A percentile compares a stretch with the other conserved stretches of the same genome.
phyloP scores from a whole-genome alignment of 2,888 invertebrate species.

The Blomia tropicalis region DNA sequence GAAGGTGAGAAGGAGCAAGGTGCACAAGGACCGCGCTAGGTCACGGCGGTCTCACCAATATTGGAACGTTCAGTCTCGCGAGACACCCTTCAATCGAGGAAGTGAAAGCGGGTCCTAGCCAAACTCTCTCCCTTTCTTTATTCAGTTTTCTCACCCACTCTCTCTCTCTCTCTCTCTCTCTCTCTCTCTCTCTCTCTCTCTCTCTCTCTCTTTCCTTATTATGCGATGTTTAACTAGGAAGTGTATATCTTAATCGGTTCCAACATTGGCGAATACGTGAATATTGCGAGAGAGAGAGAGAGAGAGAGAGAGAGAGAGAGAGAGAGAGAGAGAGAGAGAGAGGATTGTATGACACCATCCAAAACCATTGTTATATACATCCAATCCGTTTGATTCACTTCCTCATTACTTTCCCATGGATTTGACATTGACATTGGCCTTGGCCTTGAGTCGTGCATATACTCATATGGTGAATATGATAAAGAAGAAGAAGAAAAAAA shows the following conservation, averaged over 20 bases:
- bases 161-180: not conserved
- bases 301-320: not conserved
- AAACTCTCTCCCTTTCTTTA: not conserved
- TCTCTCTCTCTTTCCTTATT: not conserved
- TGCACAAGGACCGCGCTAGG: constrained; percentile 2
- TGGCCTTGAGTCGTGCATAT: not conserved
- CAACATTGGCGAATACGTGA: no score
- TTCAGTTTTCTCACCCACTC: not conserved
- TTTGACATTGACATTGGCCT: not conserved
- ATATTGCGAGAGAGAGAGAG: not conserved
- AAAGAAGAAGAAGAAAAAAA: no score
- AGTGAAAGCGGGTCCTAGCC: no score
- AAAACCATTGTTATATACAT: not conserved
- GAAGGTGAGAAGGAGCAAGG: not conserved
- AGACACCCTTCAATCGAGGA: not conserved
- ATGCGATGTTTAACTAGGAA: not conserved
- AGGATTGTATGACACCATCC: not conserved
- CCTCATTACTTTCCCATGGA: not conserved
- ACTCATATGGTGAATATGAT: no score
- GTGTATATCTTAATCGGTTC: not conserved
- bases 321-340: not conserved
- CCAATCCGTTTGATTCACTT: not conserved
- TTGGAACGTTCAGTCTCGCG: not conserved
- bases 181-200: not conserved
- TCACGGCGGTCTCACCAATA: constrained; percentile 1